Evolutionary conservation across 2,113 vertebrate species (phyloP).

Genomic region (Acrocephalus arundinaceus): DNA sequence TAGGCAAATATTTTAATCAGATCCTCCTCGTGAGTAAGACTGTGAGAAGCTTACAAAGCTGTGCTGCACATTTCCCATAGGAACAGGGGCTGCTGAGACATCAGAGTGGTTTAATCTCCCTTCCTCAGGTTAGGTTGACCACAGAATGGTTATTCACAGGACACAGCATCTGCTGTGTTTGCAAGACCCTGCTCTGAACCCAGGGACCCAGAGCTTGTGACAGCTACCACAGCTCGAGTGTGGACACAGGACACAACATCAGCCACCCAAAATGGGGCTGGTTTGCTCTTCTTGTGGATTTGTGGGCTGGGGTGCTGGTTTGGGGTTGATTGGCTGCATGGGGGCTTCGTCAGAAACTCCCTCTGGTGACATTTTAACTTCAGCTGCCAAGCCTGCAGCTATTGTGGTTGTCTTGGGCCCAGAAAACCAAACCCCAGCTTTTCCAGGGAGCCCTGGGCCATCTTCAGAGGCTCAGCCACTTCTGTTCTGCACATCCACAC

Average conservation of each 20-base stretch:
- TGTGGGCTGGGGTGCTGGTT: neutral
- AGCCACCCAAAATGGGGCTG: neutral
- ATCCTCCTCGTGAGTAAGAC: neutral
- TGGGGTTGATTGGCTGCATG: neutral
- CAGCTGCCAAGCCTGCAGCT: neutral
- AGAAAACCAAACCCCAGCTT: neutral
- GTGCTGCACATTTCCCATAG: neutral
- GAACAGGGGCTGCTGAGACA: neutral
- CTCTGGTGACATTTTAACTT: neutral
- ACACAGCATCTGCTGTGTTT: neutral
- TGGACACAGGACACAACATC: rapidly evolving
- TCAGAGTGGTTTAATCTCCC: neutral
- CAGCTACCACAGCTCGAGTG: neutral
- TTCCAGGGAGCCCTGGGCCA: neutral
- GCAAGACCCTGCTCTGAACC: neutral
- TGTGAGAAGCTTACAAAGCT: neutral
- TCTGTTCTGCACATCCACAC: neutral
- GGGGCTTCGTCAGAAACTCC: neutral
- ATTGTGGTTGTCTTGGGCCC: rapidly evolving
- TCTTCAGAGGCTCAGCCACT: neutral
- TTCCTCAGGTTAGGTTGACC: neutral
- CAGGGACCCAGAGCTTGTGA: neutral
- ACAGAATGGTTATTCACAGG: neutral
- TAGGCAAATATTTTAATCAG: neutral
- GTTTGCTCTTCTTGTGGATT: neutral